Evolutionary conservation across 2,888 invertebrate species (phyloP).

Genomic region (Amphimallon solstitiale): DNA sequence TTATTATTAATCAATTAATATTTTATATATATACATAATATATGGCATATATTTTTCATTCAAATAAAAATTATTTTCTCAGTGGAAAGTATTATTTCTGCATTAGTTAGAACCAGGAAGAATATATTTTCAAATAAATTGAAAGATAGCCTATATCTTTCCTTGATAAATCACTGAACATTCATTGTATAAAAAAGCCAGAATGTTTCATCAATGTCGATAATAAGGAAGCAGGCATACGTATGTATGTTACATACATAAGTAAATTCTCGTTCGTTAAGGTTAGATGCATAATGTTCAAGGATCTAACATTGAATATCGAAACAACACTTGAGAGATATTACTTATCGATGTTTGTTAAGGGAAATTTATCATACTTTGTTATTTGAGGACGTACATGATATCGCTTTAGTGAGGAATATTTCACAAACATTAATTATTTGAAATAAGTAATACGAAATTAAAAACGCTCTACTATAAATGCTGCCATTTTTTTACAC

Average conservation of each 20-base stretch:
- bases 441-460: no score
- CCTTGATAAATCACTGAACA: conserved; percentile 13
- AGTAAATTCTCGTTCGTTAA: conserved; percentile 45
- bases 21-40: no score
- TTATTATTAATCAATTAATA: no score
- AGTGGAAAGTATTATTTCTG: no score
- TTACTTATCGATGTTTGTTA: conserved; percentile 1
- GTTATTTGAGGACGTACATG: neutral
- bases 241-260: conserved; percentile 35
- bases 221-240: conserved; percentile 34
- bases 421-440: no score
- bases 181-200: conserved; percentile 13
- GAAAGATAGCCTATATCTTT: conserved; percentile 1
- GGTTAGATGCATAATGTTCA: conserved; percentile 49
- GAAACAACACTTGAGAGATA: conserved; percentile 26
- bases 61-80: no score
- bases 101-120: no score
- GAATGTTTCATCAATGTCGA: conserved; percentile 35
- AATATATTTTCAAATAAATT: no score
- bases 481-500: no score
- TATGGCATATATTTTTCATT: no score
- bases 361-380: conserved; percentile 3
- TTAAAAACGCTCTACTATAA: no score
- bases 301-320: conserved; percentile 48
- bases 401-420: no score